A percentile compares a stretch with the other conserved stretches of the same genome.
Conservation (phyloP, 2,888 invertebrate genomes). For the Trichogramma evanescens region DNA sequence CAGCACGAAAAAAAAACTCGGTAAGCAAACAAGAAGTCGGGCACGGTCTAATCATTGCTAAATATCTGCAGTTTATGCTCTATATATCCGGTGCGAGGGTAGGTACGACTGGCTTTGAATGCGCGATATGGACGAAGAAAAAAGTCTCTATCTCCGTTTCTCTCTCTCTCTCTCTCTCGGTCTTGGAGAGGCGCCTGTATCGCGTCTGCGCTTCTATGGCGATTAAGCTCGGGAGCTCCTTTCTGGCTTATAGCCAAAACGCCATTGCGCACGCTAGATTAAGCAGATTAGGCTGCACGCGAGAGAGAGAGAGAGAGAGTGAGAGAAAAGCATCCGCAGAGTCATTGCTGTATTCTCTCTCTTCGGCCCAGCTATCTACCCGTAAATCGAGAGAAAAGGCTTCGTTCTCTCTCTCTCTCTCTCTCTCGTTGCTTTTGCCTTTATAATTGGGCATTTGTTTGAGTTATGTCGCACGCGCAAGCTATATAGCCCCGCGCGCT, state of each 20-base stretch:
- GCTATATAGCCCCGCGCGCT: background rate
- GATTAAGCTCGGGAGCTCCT: conserved; percentile 6
- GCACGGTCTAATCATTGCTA: too few relatives aligned
- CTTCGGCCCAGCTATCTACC: background rate
- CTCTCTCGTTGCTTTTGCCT: conserved; percentile 10
- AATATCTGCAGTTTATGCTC: too few relatives aligned
- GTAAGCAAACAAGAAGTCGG: too few relatives aligned
- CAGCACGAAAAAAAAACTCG: too few relatives aligned
- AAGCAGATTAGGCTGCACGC: conserved; percentile 30
- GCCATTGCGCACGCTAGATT: conserved; percentile 29
- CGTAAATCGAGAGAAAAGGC: too few relatives aligned
- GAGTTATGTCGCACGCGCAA: conserved; percentile 11
- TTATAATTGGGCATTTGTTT: conserved; percentile 22
- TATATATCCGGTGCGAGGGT: too few relatives aligned
- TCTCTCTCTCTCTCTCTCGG: conserved; percentile 3
- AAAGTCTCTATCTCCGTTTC: too few relatives aligned
- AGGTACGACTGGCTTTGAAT: too few relatives aligned
- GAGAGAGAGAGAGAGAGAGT: background rate
- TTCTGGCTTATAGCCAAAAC: conserved; percentile 28
- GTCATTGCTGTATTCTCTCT: background rate
- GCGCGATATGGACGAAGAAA: too few relatives aligned
- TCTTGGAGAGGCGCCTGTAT: conserved; percentile 4
- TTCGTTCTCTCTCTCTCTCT: background rate
- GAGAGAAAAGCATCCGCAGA: background rate
- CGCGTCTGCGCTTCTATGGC: background rate